Evolutionary conservation across 2,888 invertebrate genomes (phyloP).

Genomic region (Thera obeliscata): DNA sequence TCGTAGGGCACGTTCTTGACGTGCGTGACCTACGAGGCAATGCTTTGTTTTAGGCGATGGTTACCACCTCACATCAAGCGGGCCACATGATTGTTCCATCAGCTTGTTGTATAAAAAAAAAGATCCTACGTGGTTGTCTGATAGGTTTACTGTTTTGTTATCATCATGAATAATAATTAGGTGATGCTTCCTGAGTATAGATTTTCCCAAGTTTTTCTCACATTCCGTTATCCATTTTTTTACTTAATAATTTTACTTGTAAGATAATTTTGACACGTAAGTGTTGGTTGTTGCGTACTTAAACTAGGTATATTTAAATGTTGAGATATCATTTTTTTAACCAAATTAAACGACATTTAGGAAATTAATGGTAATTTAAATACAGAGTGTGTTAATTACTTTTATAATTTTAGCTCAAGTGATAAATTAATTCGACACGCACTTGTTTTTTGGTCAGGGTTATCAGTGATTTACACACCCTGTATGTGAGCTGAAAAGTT

Average conservation of each 20-base stretch:
- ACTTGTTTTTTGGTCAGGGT: not conserved
- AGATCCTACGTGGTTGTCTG: not conserved
- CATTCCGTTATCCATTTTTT: slow-evolving; percentile 57
- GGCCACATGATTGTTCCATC: too few species aligned
- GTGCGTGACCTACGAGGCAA: too few species aligned
- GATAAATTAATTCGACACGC: slow-evolving; percentile 10
- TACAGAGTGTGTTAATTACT: slow-evolving; percentile 14
- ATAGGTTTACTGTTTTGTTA: not conserved
- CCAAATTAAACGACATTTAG: slow-evolving; percentile 26
- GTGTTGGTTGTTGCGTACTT: slow-evolving; percentile 51
- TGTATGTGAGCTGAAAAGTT: slow-evolving; percentile 14
- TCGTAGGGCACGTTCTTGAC: too few species aligned
- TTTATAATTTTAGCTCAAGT: slow-evolving; percentile 2
- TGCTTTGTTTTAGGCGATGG: too few species aligned
- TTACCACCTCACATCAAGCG: too few species aligned
- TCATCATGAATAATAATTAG: not conserved
- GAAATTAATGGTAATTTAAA: slow-evolving; percentile 12
- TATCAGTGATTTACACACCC: slow-evolving; percentile 9
- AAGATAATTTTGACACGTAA: slow-evolving; percentile 40
- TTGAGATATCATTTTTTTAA: slow-evolving; percentile 23
- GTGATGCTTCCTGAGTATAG: not conserved
- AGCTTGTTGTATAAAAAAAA: not conserved
- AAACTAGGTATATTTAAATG: slow-evolving; percentile 37
- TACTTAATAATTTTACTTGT: slow-evolving; percentile 34
- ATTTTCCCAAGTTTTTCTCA: slow-evolving; percentile 43